Conservation (phyloP, 2,888 invertebrate species). For the Ophion obscuratus region DNA sequence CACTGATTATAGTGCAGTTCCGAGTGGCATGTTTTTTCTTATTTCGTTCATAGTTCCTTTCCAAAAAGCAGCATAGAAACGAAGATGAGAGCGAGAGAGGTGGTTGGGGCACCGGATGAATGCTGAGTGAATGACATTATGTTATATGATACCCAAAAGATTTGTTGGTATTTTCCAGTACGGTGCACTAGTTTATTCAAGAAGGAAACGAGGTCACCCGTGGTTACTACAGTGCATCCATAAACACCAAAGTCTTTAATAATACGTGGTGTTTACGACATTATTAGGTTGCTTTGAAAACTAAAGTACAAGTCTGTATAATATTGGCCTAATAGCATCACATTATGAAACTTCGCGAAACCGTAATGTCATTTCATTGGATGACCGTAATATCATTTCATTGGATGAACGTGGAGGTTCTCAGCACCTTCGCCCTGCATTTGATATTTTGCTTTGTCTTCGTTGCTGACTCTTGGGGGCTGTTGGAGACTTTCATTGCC, state of each 20-base stretch:
- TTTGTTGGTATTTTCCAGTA: slow-evolving; percentile 12
- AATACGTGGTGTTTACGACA: neutral
- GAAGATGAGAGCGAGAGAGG: neutral
- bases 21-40: neutral
- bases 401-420: neutral
- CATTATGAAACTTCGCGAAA: neutral
- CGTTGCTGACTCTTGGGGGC: neutral
- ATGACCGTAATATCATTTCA: neutral
- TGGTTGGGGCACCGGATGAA: neutral
- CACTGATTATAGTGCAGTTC: slow-evolving; percentile 20
- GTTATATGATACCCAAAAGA: slow-evolving; percentile 14
- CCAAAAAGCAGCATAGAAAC: neutral
- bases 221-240: slow-evolving; percentile 19
- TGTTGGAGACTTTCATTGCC: neutral
- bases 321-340: neutral
- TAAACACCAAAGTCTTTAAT: neutral
- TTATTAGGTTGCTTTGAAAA: neutral
- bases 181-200: slow-evolving; percentile 6
- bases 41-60: slow-evolving; percentile 6
- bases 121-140: neutral
- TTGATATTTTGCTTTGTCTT: neutral
- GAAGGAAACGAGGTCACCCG: slow-evolving; percentile 22
- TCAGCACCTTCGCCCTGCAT: neutral
- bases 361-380: neutral
- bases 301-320: neutral